Base-by-base conservation (phyloP, 2,888 invertebrate species). In the Meta bourneti region DNA sequence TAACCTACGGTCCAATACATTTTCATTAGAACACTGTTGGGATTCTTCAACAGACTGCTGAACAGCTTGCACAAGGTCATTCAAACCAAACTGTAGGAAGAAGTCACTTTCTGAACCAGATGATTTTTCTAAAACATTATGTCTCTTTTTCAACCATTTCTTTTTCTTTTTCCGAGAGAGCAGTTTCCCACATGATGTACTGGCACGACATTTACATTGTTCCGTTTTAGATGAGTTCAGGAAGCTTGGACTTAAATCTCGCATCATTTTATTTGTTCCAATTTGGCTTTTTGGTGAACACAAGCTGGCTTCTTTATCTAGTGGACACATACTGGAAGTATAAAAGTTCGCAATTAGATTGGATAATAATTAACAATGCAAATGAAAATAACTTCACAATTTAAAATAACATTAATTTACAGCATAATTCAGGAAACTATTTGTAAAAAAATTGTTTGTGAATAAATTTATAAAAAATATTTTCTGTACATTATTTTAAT, bases 91-190 rank as follows among this genome's bases (percentile, higher is more conserved):
- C 13, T 90, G 78, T 20, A 86, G 11, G 19, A 75, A 85, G 19
- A 70, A 54, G 13, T 89, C 75, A 49, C 49, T 61, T 75, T 88
- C 92, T 16, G 89, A 70, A 19, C 70, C 79, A 19, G 80, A 54
- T 1, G 84, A 8, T 19, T 89, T 92, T 4, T 85, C 89, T 16
- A 86, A 7, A 8, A 19, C 19, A 20, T 80, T 69, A 52, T 61
- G 71, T 79, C 71, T 82, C 19, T 87, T 91, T 20, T 49, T 48
- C 1, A 49, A n/a, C 13, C 52, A 61, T 52, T 82, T 85, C 52
- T 80, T 91, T 61, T 86, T 87, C 49, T 83, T 91, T 20, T 87
- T 87, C 34, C 91, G 82, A 61, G 78, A 83, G 8, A 78, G 71
- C 54, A 52, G n/a, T 52, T 78, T 87, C 0, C 48, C n/a, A 74